Evolutionary conservation across 2,113 vertebrate species (phyloP), one percentile per base, ranked within the genome.

Genomic region (Hirundichthys speculiger): DNA sequence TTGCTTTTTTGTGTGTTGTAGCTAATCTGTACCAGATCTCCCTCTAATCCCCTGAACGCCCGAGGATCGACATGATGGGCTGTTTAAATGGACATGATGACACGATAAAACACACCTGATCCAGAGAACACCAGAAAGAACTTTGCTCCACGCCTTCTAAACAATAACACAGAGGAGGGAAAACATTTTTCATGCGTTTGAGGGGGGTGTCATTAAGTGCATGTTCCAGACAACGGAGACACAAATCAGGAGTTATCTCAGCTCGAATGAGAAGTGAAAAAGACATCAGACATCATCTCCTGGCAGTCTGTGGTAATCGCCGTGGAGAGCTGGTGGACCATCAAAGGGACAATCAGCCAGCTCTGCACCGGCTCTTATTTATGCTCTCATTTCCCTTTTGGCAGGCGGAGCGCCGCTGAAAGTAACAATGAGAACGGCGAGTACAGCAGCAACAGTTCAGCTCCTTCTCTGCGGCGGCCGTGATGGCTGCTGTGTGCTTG

Each of bases 291-390:
- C 75, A 69, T 69, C 76, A 75, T 75, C 88, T 89, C 58, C 75
- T 81, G 80, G 67, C 76, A 75, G 69, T 78, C 81, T 80, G 47
- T 69, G 60, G 75, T 82, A 77, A 84, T 87, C 76, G 77, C 70
- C 63, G 50, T 52, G 71, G 62, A 87, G 79, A 90, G 79, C 87
- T 90, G 89, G 54, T 90, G 86, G 90, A 91, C 91, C 91, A 90
- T 93, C 89, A 91, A 74, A 77, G 59, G 72, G 72, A 78, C 74
- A 88, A 86, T 90, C 85, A 85, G 27, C 64, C 60, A 64, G 56
- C 62, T 73, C 52, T 47, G 24, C 52, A 12, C 58, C 45, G 52
- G 20, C 24, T 78, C 62, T 39, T 54, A 60, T 75, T 65, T 69
- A 18, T 27, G 41, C 70, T 80, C 84, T 77, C 65, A 75, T 87